phyloP scores from a whole-genome alignment of 2,113 vertebrate genomes.

The Pteropus alecto region DNA sequence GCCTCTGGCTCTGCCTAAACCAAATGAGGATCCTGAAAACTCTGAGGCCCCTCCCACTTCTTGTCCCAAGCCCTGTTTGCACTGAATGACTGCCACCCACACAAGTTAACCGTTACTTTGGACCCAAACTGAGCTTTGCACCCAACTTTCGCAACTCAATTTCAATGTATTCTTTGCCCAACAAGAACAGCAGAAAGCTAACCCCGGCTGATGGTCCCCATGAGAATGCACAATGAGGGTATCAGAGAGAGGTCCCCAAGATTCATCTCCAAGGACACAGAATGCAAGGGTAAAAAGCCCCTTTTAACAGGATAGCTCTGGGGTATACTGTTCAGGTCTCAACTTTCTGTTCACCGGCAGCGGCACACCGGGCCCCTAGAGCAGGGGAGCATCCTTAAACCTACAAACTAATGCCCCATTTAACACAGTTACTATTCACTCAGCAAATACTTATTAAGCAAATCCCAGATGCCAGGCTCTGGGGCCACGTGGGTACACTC shows the following conservation, averaged over 20 bases:
- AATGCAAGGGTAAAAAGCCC: neutral
- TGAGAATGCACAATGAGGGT: neutral
- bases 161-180: slow-evolving; percentile 24
- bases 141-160: slow-evolving; percentile 74
- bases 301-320: neutral
- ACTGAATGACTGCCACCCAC: slow-evolving; percentile 38
- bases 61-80: slow-evolving; percentile 60
- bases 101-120: slow-evolving; percentile 63
- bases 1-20: slow-evolving; percentile 40
- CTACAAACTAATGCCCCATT: neutral
- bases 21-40: neutral
- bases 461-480: neutral
- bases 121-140: slow-evolving; percentile 83
- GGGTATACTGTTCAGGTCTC: neutral
- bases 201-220: neutral
- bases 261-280: neutral
- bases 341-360: neutral
- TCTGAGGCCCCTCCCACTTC: slow-evolving; percentile 7
- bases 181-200: neutral
- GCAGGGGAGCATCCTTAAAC: neutral
- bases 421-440: neutral
- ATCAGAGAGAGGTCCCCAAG: neutral
- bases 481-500: neutral
- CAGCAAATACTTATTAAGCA: neutral
- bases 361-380: neutral